Percentiles rank a stretch among this genome's conserved stretches.
Evolutionary conservation across 2,797 vertebrate species (phyloP).

Genomic region (Cuniculus paca): DNA sequence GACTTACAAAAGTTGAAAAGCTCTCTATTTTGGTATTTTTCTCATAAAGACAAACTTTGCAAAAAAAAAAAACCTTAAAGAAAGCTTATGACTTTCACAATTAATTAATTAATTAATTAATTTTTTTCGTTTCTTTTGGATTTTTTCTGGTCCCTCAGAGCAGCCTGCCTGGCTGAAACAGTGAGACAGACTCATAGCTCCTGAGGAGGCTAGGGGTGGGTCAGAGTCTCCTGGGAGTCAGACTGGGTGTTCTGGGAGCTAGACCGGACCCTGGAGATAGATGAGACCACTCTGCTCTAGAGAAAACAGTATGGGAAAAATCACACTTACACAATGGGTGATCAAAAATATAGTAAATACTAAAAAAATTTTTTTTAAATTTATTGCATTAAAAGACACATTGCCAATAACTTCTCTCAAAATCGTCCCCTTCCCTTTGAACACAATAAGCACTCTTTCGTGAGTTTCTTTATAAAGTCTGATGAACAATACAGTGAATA

Average conservation of each 20-base stretch:
- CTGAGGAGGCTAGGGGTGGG: background rate
- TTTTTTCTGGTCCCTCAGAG: background rate
- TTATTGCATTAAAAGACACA: background rate
- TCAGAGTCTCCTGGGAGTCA: background rate
- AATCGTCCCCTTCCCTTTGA: background rate
- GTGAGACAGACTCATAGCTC: background rate
- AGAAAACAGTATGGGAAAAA: background rate
- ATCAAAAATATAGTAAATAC: background rate
- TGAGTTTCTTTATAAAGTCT: background rate
- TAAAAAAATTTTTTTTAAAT: background rate
- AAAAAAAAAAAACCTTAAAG: background rate
- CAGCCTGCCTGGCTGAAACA: background rate
- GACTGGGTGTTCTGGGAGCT: background rate
- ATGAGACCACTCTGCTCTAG: background rate
- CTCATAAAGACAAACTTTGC: slow-evolving; percentile 35
- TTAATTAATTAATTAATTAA: too few relatives aligned
- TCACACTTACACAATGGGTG: background rate
- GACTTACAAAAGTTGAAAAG: background rate
- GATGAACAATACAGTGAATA: background rate
- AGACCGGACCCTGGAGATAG: too few relatives aligned
- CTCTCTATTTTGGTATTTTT: slow-evolving; percentile 34
- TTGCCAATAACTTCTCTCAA: background rate
- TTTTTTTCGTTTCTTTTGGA: background rate
- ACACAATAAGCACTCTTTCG: background rate
- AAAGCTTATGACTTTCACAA: background rate